phyloP scores from a whole-genome alignment of 1,140 invertebrate genomes.

The Drosophila watanabei region DNA sequence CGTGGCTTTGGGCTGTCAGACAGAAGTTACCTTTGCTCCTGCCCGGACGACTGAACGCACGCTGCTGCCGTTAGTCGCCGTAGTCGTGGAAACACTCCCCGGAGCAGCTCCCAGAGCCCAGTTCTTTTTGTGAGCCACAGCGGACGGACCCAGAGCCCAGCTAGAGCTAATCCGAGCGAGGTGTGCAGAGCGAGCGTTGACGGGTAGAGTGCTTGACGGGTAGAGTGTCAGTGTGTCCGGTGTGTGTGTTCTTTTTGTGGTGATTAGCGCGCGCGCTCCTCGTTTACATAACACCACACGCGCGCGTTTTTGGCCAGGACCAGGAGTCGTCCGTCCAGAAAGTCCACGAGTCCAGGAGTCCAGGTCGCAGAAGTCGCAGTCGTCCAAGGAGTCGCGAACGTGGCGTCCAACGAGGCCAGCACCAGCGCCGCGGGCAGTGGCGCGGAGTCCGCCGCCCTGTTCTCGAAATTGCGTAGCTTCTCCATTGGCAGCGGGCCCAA shows the following conservation, averaged over 20 bases:
- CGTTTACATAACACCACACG: conserved; percentile 58
- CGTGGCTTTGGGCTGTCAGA: conserved; percentile 58
- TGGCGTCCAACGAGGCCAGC: conserved; percentile 85
- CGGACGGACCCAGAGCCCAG: conserved; percentile 11
- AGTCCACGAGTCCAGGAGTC: background rate
- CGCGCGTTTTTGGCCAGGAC: conserved; percentile 30
- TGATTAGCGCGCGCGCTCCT: conserved; percentile 29
- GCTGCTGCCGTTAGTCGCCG: conserved; percentile 64
- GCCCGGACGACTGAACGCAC: conserved; percentile 85
- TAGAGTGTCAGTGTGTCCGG: conserved; percentile 58
- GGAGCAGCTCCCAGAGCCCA: conserved; percentile 30
- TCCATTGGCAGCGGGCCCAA: conserved; percentile 86
- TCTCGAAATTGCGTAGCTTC: conserved; percentile 86
- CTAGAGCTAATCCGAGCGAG: conserved; percentile 15
- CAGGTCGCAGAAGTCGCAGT: conserved; percentile 22
- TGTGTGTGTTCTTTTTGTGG: conserved; percentile 24
- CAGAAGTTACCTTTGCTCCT: conserved; percentile 86
- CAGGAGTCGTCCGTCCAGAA: conserved; percentile 3
- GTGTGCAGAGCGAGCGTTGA: conserved; percentile 21
- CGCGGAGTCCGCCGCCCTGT: conserved; percentile 84
- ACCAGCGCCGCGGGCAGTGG: conserved; percentile 77
- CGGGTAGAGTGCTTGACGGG: conserved; percentile 37
- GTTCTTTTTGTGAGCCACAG: conserved; percentile 29
- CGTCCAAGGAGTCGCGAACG: conserved; percentile 60
- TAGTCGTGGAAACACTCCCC: conserved; percentile 56